Conservation (phyloP, 2,113 vertebrate genomes). For the Onychostruthus taczanowskii region DNA sequence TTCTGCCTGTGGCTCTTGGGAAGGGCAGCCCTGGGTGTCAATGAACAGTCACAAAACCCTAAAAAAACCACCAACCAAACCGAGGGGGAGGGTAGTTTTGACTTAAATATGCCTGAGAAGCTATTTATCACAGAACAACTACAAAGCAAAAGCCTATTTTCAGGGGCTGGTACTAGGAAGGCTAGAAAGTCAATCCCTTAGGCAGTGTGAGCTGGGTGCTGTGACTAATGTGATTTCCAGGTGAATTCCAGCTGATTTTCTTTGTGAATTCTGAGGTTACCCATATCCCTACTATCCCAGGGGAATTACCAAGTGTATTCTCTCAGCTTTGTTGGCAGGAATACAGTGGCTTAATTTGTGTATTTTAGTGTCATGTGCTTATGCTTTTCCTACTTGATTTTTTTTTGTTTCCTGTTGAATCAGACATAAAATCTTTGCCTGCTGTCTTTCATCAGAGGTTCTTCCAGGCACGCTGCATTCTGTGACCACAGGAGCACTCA, state of each 20-base stretch:
- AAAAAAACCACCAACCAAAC: not conserved
- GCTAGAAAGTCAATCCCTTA: not conserved
- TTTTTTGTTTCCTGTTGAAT: not conserved
- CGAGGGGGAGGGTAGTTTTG: not conserved
- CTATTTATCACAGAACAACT: not conserved
- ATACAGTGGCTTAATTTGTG: not conserved
- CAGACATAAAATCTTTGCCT: not conserved
- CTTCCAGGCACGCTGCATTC: not conserved
- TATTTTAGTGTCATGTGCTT: not conserved
- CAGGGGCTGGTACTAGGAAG: not conserved
- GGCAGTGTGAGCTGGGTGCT: not conserved
- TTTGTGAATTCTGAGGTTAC: not conserved
- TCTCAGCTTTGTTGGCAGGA: not conserved
- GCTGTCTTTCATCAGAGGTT: not conserved
- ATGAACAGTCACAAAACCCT: not conserved
- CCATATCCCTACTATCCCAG: not conserved
- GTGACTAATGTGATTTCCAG: not conserved
- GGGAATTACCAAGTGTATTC: not conserved
- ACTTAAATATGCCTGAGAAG: not conserved
- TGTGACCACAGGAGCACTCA: not conserved
- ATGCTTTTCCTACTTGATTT: not conserved
- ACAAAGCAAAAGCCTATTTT: not conserved
- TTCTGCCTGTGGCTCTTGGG: not conserved
- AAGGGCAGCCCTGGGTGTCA: not conserved
- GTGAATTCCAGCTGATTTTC: not conserved